Percentiles rank a stretch among this genome's conserved stretches.
Evolutionary conservation across 2,113 vertebrate species (phyloP).

Genomic region (Rhinogobius similis): DNA sequence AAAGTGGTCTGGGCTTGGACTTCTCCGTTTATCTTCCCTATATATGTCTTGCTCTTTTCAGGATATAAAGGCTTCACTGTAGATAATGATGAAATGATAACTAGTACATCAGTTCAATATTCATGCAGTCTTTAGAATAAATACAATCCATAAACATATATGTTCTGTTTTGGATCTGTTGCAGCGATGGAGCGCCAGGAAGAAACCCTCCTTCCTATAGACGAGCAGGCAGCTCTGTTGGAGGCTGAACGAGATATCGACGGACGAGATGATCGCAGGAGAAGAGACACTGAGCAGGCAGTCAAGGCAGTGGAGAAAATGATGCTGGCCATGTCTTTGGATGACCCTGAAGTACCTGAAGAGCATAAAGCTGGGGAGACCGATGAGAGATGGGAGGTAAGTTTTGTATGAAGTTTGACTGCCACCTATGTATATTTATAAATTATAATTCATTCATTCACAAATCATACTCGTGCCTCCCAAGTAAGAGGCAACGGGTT

Average conservation of each 20-base stretch:
- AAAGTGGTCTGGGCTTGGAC: too few relatives aligned
- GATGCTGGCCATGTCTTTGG: conserved; percentile 82
- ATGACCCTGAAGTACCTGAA: conserved; percentile 51
- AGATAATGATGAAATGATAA: too few relatives aligned
- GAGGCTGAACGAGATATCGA: conserved; percentile 87
- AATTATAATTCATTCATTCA: neutral
- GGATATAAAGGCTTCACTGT: too few relatives aligned
- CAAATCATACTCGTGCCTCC: too few relatives aligned
- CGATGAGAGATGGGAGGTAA: conserved; percentile 61
- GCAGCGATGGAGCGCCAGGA: conserved; percentile 58
- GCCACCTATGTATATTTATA: neutral
- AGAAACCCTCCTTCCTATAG: conserved; percentile 76
- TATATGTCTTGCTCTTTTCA: too few relatives aligned
- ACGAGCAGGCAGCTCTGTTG: conserved; percentile 88
- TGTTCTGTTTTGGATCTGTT: neutral
- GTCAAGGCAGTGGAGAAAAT: conserved; percentile 56
- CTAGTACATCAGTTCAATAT: too few relatives aligned
- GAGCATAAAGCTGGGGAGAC: conserved; percentile 22
- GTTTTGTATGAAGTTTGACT: neutral
- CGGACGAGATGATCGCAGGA: conserved; percentile 9
- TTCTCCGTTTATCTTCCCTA: too few relatives aligned
- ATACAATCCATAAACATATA: too few relatives aligned
- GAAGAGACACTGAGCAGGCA: conserved; percentile 32
- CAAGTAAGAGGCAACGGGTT: too few relatives aligned
- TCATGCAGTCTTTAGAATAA: too few relatives aligned